These are phyloP conservation scores for Clamator glandarius DNA, from an alignment of 2,797 vertebrate species.

Conservation along the genomic window DNA sequence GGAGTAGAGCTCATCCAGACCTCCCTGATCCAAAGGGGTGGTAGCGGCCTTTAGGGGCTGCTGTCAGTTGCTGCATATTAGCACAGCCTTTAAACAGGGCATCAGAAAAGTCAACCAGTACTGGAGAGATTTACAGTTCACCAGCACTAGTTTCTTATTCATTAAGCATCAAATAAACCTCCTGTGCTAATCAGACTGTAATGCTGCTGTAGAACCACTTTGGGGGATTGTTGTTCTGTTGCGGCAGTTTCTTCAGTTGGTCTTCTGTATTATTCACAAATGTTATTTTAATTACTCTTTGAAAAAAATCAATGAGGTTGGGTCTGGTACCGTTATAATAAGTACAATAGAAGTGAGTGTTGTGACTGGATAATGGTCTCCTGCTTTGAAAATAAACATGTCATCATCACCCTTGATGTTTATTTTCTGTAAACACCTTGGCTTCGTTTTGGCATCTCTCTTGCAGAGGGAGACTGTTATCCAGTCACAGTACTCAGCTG, in stretches of 20 bases:
- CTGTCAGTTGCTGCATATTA: slow-evolving; percentile 42
- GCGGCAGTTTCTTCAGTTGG: slow-evolving; percentile 53
- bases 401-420: slow-evolving; percentile 75
- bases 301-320: slow-evolving; percentile 67
- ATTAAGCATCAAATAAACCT: slow-evolving; percentile 63
- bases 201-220: slow-evolving; percentile 38
- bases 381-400: slow-evolving; percentile 74
- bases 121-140: slow-evolving; percentile 51
- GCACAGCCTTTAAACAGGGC: slow-evolving; percentile 31
- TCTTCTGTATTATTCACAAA: slow-evolving; percentile 69
- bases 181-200: slow-evolving; percentile 57
- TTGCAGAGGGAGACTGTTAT: slow-evolving; percentile 67
- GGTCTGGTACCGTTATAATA: slow-evolving; percentile 59
- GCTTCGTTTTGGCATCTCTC: slow-evolving; percentile 74
- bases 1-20: neutral
- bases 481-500: slow-evolving; percentile 68
- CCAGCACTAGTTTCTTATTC: slow-evolving; percentile 65
- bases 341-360: slow-evolving; percentile 65
- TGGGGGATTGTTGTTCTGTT: slow-evolving; percentile 66
- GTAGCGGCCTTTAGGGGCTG: neutral
- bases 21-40: neutral
- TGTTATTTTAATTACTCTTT: slow-evolving; percentile 73
- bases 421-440: slow-evolving; percentile 74
- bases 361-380: slow-evolving; percentile 76
- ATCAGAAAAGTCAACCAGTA: neutral